Percentiles rank a stretch among this genome's conserved stretches.
Evolutionary conservation across 2,888 invertebrate genomes (phyloP).

Genomic region (Lasioglossum calceatum): DNA sequence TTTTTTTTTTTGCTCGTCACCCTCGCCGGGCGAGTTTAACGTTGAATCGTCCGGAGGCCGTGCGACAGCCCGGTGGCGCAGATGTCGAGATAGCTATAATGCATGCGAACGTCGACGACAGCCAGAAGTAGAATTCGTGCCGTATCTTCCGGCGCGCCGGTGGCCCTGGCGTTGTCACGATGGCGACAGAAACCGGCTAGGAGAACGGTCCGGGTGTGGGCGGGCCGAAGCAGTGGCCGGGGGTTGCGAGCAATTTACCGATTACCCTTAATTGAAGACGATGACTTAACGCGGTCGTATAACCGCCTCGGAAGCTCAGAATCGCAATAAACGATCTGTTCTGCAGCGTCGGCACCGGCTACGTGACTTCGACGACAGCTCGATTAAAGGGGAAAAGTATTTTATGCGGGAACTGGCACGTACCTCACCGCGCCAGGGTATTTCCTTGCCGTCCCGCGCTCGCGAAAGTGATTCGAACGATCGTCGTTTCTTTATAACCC

Average conservation of each 20-base stretch:
- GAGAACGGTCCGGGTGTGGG: background rate
- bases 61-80: constrained; percentile 45
- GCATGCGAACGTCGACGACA: constrained; percentile 78
- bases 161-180: constrained; percentile 8
- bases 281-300: constrained; percentile 77
- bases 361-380: constrained; percentile 70
- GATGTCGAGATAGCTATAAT: constrained; percentile 75
- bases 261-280: constrained; percentile 83
- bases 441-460: constrained; percentile 38
- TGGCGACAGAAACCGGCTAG: background rate
- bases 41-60: constrained; percentile 54
- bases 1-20: background rate
- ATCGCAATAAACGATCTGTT: constrained; percentile 74
- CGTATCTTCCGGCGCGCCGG: constrained; percentile 74
- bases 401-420: constrained; percentile 53
- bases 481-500: constrained; percentile 16
- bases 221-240: constrained; percentile 10
- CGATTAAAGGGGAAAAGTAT: constrained; percentile 68
- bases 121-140: constrained; percentile 80
- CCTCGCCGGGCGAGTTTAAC: constrained; percentile 11
- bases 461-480: constrained; percentile 60
- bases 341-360: constrained; percentile 64
- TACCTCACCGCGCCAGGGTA: constrained; percentile 45
- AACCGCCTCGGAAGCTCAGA: constrained; percentile 64
- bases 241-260: constrained; percentile 78